Conservation (phyloP, 1,140 invertebrate genomes). For the Drosophila triauraria region DNA sequence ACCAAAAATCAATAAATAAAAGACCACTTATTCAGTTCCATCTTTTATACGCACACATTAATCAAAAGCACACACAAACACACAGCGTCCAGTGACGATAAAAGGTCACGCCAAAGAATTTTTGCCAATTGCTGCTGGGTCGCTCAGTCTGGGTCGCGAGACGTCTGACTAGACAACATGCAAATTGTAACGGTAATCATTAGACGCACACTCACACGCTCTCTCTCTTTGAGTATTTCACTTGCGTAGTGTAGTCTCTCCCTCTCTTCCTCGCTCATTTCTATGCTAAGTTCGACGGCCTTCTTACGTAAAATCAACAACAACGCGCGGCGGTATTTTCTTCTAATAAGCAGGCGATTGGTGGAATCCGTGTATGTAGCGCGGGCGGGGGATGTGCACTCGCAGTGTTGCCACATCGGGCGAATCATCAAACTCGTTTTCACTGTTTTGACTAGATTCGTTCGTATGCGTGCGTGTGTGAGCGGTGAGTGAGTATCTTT, state of each 20-base stretch:
- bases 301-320: slow-evolving; percentile 79
- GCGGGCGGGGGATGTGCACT: slow-evolving; percentile 14
- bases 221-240: slow-evolving; percentile 42
- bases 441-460: slow-evolving; percentile 46
- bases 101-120: slow-evolving; percentile 71
- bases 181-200: slow-evolving; percentile 82
- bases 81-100: slow-evolving; percentile 37
- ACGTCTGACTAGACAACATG: slow-evolving; percentile 78
- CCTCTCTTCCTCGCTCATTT: slow-evolving; percentile 20
- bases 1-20: slow-evolving; percentile 20
- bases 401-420: slow-evolving; percentile 67
- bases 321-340: slow-evolving; percentile 72
- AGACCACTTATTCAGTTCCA: neutral
- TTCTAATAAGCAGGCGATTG: slow-evolving; percentile 71
- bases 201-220: slow-evolving; percentile 54
- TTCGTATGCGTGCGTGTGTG: slow-evolving; percentile 24
- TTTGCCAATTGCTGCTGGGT: slow-evolving; percentile 74
- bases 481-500: slow-evolving; percentile 61
- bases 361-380: slow-evolving; percentile 13
- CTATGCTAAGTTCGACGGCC: slow-evolving; percentile 78
- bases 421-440: slow-evolving; percentile 71
- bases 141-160: slow-evolving; percentile 78
- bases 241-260: slow-evolving; percentile 57
- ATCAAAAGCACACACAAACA: neutral
- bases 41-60: neutral